Percentiles rank a stretch among this genome's conserved stretches.
Evolutionary conservation across 2,888 invertebrate species (phyloP).

Genomic region (Deilephila elpenor): DNA sequence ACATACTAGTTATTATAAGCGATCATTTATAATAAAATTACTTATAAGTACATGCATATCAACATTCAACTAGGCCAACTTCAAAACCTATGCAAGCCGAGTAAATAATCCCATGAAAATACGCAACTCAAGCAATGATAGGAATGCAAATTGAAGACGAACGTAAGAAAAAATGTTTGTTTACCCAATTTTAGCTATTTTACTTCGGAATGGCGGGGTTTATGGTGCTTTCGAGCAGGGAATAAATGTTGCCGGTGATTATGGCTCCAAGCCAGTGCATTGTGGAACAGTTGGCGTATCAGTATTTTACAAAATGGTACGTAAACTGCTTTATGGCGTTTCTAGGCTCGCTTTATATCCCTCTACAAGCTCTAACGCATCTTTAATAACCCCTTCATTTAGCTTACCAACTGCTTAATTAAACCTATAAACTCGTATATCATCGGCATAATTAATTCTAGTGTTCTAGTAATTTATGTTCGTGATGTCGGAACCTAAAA

Average conservation of each 20-base stretch:
- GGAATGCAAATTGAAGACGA: neutral
- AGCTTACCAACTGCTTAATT: neutral
- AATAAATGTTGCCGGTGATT: constrained; percentile 40
- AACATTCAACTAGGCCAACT: too few species aligned
- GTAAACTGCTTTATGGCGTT: constrained; percentile 11
- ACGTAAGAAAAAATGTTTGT: neutral
- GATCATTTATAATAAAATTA: too few species aligned
- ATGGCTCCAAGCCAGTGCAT: constrained; percentile 50
- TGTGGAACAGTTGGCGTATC: constrained; percentile 47
- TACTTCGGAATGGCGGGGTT: constrained; percentile 5
- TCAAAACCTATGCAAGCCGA: neutral
- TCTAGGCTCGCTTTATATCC: neutral
- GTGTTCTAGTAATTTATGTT: neutral
- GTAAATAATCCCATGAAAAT: neutral
- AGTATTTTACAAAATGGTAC: constrained; percentile 40
- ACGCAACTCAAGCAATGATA: neutral
- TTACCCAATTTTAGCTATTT: constrained; percentile 7
- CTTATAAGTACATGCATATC: too few species aligned
- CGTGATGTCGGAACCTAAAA: neutral
- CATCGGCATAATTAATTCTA: constrained; percentile 12
- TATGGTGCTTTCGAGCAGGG: neutral
- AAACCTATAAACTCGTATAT: neutral
- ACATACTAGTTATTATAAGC: too few species aligned
- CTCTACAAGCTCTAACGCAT: neutral
- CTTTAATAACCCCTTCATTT: neutral